phyloP scores from a whole-genome alignment of 2,888 invertebrate species.

The Metopia argyrocephala region DNA sequence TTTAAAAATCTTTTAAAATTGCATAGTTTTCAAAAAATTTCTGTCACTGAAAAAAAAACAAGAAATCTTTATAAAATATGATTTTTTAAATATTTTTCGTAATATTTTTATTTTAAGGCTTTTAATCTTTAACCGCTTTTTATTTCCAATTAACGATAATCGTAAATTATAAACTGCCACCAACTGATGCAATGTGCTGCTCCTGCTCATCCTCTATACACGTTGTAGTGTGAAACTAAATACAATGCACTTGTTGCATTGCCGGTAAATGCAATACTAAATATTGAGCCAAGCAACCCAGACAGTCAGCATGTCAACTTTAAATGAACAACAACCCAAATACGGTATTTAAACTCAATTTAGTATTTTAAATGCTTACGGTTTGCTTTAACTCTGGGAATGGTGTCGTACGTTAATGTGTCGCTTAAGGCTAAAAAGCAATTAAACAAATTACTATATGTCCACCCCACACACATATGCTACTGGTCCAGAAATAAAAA shows the following conservation, averaged over 20 bases:
- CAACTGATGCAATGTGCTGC: constrained; percentile 24
- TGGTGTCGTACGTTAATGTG: constrained; percentile 76
- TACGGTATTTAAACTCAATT: constrained; percentile 40
- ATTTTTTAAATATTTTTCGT: constrained; percentile 35
- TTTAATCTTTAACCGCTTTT: constrained; percentile 42
- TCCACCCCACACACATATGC: constrained; percentile 67
- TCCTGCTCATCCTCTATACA: no score
- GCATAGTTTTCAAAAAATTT: no score
- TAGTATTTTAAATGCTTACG: constrained; percentile 6
- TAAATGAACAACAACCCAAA: constrained; percentile 34
- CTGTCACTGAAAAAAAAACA: no score
- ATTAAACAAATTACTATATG: constrained; percentile 78
- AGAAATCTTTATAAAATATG: constrained; percentile 20
- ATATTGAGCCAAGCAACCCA: not conserved
- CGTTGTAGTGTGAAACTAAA: not conserved
- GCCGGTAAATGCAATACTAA: no score
- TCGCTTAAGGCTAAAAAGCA: constrained; percentile 76
- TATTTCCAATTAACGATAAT: constrained; percentile 58
- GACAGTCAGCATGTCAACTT: constrained; percentile 33
- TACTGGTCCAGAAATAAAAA: not conserved
- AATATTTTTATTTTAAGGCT: constrained; percentile 28
- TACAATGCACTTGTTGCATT: constrained; percentile 43
- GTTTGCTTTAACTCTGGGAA: constrained; percentile 49
- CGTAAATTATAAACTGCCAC: constrained; percentile 61
- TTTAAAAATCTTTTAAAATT: no score